These are phyloP conservation scores for Linurgus olivaceus DNA, from an alignment of 2,797 vertebrate species.

Conservation along the genomic window DNA sequence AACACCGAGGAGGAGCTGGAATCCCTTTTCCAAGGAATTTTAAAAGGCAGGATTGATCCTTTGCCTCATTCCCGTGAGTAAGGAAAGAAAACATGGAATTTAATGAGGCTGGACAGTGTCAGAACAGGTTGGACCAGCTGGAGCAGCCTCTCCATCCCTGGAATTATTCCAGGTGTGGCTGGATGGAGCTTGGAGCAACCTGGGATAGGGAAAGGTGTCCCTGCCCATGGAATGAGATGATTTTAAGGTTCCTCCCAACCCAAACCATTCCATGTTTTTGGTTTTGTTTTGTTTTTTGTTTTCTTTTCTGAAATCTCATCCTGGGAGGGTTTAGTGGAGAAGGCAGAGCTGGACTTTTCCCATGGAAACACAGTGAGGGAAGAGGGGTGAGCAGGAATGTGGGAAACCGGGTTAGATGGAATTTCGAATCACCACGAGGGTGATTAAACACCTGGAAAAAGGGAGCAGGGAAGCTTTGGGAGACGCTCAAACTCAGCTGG, in stretches of 20 bases:
- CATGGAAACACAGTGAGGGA: background rate
- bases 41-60: background rate
- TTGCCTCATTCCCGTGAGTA: rapidly evolving
- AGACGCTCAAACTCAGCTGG: background rate
- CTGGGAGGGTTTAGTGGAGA: background rate
- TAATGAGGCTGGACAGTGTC: background rate
- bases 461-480: background rate
- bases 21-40: background rate
- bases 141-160: background rate
- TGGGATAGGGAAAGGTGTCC: background rate
- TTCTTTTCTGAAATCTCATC: background rate
- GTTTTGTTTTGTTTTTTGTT: too few species aligned
- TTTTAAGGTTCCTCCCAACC: background rate
- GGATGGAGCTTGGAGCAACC: background rate
- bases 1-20: rapidly evolving
- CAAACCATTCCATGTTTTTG: background rate
- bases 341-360: background rate
- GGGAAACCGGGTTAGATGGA: background rate
- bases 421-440: background rate
- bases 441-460: background rate
- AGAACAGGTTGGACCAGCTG: background rate
- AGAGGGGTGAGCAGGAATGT: background rate
- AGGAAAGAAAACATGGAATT: background rate
- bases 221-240: background rate
- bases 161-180: background rate